A percentile compares a stretch with the other conserved stretches of the same genome.
Evolutionary conservation across 1,140 invertebrate genomes (phyloP).

Genomic region (Uloborus diversus): DNA sequence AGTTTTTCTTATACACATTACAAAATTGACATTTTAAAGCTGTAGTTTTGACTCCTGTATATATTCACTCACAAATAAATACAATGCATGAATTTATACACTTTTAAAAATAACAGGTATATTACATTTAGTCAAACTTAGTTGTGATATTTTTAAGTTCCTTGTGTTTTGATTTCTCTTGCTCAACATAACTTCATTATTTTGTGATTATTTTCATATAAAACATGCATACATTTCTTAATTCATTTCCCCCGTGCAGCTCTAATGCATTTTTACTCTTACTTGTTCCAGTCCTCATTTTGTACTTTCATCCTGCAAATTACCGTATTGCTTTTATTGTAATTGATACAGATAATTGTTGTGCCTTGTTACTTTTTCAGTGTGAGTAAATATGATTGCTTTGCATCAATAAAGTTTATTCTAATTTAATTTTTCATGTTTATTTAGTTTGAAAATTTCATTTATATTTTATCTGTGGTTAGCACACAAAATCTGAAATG

Average conservation of each 20-base stretch:
- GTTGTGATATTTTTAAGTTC: constrained; percentile 55
- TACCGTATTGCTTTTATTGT: constrained; percentile 35
- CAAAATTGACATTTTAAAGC: too few relatives aligned
- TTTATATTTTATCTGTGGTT: too few relatives aligned
- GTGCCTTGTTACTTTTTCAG: constrained; percentile 13
- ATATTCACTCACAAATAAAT: too few relatives aligned
- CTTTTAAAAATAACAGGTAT: not conserved
- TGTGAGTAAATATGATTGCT: constrained; percentile 37
- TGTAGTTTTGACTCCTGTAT: too few relatives aligned
- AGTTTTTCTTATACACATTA: too few relatives aligned
- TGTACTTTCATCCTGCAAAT: constrained; percentile 4
- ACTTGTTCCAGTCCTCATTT: constrained; percentile 5
- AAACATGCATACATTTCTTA: not conserved
- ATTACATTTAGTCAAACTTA: constrained; percentile 29
- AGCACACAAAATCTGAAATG: too few relatives aligned
- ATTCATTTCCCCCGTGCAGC: not conserved
- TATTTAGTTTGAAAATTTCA: too few relatives aligned
- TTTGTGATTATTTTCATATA: constrained; percentile 40
- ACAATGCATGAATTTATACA: too few relatives aligned
- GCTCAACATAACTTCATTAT: constrained; percentile 36
- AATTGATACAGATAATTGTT: constrained; percentile 20
- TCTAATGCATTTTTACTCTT: not conserved
- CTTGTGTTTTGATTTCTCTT: constrained; percentile 22
- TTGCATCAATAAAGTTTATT: constrained; percentile 49
- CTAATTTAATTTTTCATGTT: constrained; percentile 18